These are phyloP conservation scores for Tursiops truncatus DNA, from an alignment of 2,113 vertebrate genomes.

Conservation along the genomic window DNA sequence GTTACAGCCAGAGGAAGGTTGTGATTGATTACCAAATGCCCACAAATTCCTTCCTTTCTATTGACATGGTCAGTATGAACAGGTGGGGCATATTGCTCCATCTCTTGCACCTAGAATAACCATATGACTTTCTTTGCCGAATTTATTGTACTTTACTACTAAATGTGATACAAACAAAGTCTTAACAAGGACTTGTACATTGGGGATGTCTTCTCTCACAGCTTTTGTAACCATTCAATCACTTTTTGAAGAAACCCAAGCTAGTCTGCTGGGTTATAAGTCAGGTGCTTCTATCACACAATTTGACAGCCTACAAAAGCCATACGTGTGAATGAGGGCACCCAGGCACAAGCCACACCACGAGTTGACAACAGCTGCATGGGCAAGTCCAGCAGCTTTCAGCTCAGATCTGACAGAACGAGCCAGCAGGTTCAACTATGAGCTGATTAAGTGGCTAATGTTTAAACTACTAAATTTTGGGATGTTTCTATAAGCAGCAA, in stretches of 20 bases:
- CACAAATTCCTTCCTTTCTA: neutral
- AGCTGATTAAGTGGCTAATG: neutral
- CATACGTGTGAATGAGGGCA: neutral
- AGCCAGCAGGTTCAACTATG: neutral
- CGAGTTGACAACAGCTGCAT: rapidly evolving
- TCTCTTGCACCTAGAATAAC: neutral
- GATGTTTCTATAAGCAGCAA: neutral
- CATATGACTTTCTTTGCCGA: neutral
- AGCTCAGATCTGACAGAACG: neutral
- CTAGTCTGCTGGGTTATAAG: neutral
- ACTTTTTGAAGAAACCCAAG: neutral
- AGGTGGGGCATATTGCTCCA: neutral
- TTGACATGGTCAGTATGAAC: neutral
- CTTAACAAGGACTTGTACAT: neutral
- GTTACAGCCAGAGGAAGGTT: neutral
- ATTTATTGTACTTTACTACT: neutral
- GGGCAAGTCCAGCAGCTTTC: neutral
- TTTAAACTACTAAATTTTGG: neutral
- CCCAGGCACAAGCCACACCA: rapidly evolving
- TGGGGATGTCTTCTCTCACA: neutral
- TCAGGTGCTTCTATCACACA: neutral
- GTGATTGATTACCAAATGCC: neutral
- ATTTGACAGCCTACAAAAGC: neutral
- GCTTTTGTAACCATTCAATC: neutral
- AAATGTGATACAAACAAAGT: neutral